Conservation (phyloP, 2,797 vertebrate species). For the Poecilia gillii region DNA sequence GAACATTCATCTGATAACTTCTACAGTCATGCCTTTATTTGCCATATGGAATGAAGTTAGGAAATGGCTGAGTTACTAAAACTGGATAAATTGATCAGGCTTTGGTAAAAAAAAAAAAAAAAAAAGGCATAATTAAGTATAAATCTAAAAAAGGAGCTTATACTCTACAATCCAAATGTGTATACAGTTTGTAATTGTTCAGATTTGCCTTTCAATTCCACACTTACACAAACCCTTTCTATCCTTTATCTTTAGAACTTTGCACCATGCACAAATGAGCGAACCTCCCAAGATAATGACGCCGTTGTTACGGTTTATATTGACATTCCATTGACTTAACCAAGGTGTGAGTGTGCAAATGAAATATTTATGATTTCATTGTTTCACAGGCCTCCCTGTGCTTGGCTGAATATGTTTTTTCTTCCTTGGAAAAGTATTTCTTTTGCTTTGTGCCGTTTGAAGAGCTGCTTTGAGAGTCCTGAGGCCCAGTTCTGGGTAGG, state of each 20-base stretch:
- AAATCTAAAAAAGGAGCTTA: not conserved
- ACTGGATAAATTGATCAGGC: not conserved
- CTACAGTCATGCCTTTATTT: not conserved
- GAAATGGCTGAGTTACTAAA: not conserved
- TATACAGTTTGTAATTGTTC: not conserved
- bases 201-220: constrained; percentile 13
- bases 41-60: not conserved
- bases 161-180: not conserved
- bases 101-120: not conserved
- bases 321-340: constrained; percentile 62
- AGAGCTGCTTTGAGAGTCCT: not conserved
- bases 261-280: constrained; percentile 60
- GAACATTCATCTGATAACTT: not conserved
- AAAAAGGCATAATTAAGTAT: too few relatives aligned
- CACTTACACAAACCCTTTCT: constrained; percentile 32
- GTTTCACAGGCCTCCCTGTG: constrained; percentile 13
- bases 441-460: not conserved
- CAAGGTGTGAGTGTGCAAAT: constrained; percentile 47
- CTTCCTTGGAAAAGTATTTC: constrained; percentile 20
- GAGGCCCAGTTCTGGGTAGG: not conserved
- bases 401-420: not conserved
- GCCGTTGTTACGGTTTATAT: constrained; percentile 45
- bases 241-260: constrained; percentile 67
- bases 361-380: constrained; percentile 10
- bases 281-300: constrained; percentile 56